Evolutionary conservation across 2,888 invertebrate species (phyloP), one percentile per base, ranked within the genome.

Genomic region (Lumbricus terrestris): DNA sequence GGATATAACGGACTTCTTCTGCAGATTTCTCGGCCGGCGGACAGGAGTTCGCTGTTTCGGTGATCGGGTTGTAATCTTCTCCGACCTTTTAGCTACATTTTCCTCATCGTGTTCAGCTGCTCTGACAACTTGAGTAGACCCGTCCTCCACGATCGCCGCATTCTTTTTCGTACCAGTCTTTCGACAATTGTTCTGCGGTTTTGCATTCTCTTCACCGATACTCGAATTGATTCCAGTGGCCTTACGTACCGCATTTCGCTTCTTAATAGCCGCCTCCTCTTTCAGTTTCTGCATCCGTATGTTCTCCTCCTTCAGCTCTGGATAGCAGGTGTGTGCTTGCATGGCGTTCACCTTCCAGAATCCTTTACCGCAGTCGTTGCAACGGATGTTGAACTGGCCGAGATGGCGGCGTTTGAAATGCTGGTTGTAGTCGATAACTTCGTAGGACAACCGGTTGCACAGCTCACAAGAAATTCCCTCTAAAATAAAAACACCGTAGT

Each of bases 221-320:
- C 15, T 85, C 20, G 85, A 85, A 85, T 85, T 85, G 23, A 85
- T 85, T 85, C 85, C 85, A 18, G 85, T 85, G 35, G 47, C 35
- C 69, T 42, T 69, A 33, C 89, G 47, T 47, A 89, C 42, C n/a
- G 13, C n/a, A 8, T 89, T 47, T 37, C 89, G n/a, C 69, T 42
- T 69, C 37, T 69, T 42, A 42, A 89, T 23, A 34, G 89, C 89
- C 23, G 11, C 33, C 37, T 89, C 89, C 29, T 47, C 47, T 37
- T 69, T 42, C 29, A 33, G 37, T 6, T 69, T 34, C 33, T 69
- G 47, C 47, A 89, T 38, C 33, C 69, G 89, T 18, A 89, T 33
- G 69, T 89, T 89, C 37, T 89, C 89, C 35, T 89, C 89, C n/a
- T 33, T 42, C 11, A 89, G 89, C 35, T 89, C 89, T 37, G 89